Evolutionary conservation across 2,797 vertebrate species (phyloP).

Genomic region (Pygocentrus nattereri): DNA sequence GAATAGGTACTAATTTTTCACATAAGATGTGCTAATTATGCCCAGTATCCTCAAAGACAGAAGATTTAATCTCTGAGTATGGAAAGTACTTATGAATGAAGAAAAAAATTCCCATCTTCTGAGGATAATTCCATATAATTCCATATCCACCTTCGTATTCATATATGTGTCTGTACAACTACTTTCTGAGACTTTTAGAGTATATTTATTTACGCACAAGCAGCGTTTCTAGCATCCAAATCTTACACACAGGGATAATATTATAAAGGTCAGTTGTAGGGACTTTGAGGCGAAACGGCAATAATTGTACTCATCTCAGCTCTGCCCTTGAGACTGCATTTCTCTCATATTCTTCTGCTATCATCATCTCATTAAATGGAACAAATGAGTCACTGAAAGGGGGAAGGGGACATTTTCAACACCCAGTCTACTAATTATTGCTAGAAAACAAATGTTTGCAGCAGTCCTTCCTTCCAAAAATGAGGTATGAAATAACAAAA

Average conservation of each 20-base stretch:
- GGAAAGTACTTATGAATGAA: not conserved
- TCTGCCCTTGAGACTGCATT: slow-evolving; percentile 1
- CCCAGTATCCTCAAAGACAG: too few relatives aligned
- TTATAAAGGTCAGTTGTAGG: slow-evolving; percentile 1
- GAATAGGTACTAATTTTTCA: too few relatives aligned
- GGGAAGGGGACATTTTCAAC: too few relatives aligned
- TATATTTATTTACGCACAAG: not conserved
- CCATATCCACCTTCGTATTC: not conserved
- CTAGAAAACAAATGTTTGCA: not conserved
- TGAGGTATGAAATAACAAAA: not conserved
- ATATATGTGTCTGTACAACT: not conserved
- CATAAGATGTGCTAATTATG: not conserved
- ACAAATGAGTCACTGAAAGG: not conserved
- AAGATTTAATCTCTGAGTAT: not conserved
- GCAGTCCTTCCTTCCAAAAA: not conserved
- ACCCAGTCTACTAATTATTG: not conserved
- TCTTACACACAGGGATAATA: not conserved
- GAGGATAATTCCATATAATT: not conserved
- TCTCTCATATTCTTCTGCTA: slow-evolving; percentile 27
- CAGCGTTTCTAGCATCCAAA: not conserved
- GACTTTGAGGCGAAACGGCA: not conserved
- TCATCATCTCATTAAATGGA: not conserved
- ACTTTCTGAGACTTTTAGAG: not conserved
- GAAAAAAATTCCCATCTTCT: not conserved
- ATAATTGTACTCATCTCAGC: not conserved